phyloP scores from a whole-genome alignment of 2,797 vertebrate genomes.

The Tarsius wallacei region DNA sequence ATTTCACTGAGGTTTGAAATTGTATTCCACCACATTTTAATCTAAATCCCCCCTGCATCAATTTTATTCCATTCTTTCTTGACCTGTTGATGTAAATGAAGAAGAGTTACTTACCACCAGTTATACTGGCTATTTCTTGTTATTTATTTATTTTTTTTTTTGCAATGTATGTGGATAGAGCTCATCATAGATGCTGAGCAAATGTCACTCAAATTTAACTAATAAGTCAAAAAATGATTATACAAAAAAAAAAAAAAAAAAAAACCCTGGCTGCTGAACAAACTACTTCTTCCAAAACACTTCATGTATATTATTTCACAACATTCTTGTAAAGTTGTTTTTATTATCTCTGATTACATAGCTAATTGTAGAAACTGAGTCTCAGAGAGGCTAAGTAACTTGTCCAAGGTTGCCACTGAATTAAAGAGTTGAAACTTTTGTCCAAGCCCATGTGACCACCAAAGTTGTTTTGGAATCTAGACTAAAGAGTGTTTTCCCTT shows the following conservation, averaged over 20 bases:
- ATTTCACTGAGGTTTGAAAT: slow-evolving; percentile 48
- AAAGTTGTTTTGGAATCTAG: slow-evolving; percentile 25
- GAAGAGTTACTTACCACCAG: background rate
- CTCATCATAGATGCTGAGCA: slow-evolving; percentile 44
- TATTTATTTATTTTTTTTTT: too few relatives aligned
- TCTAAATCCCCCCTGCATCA: slow-evolving; percentile 35
- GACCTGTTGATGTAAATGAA: slow-evolving; percentile 43
- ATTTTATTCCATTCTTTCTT: slow-evolving; percentile 40
- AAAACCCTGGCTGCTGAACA: background rate
- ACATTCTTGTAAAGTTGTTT: slow-evolving; percentile 58
- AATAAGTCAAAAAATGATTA: background rate
- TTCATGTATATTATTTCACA: slow-evolving; percentile 39
- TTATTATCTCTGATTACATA: slow-evolving; percentile 20
- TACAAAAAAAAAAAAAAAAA: background rate
- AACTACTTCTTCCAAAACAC: slow-evolving; percentile 28
- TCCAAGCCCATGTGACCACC: background rate
- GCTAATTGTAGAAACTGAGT: slow-evolving; percentile 42
- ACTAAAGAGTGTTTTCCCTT: background rate
- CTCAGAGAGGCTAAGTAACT: slow-evolving; percentile 44
- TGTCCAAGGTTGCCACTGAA: slow-evolving; percentile 36
- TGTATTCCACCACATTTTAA: slow-evolving; percentile 48
- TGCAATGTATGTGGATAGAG: background rate
- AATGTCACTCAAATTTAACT: background rate
- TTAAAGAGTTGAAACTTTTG: background rate
- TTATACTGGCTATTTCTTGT: slow-evolving; percentile 17